A percentile compares a stretch with the other conserved stretches of the same genome.
Evolutionary conservation across 2,113 vertebrate genomes (phyloP).

Genomic region (Neofelis nebulosa): DNA sequence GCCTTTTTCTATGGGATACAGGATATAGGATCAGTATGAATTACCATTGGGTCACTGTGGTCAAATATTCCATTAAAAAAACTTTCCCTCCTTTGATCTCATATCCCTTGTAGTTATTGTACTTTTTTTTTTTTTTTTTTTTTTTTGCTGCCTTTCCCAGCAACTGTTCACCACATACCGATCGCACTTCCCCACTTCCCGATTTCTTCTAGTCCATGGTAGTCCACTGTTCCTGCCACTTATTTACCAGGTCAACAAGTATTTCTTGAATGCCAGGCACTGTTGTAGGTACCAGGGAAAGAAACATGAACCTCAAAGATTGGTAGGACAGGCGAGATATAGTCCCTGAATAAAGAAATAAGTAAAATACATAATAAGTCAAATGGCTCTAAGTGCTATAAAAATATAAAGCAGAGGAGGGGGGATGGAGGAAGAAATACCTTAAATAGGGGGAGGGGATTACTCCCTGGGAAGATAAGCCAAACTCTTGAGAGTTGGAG

Average conservation of each 20-base stretch:
- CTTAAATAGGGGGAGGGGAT: not conserved
- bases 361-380: not conserved
- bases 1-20: not conserved
- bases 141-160: not conserved
- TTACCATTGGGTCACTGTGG: not conserved
- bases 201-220: not conserved
- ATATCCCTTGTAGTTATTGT: not conserved
- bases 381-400: not conserved
- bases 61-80: not conserved
- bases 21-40: not conserved
- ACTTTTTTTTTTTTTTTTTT: no score
- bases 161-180: not conserved
- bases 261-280: not conserved
- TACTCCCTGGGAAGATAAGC: not conserved
- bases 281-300: not conserved
- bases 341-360: not conserved
- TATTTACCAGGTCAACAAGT: not conserved
- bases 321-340: not conserved
- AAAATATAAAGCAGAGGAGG: not conserved
- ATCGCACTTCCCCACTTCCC: not conserved
- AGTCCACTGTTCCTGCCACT: not conserved
- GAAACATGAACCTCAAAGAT: not conserved
- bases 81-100: not conserved
- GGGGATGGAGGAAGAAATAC: not conserved
- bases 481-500: not conserved